A percentile compares a stretch with the other conserved stretches of the same genome.
phyloP scores from a whole-genome alignment of 2,797 vertebrate genomes.

The Sarcoramphus papa region DNA sequence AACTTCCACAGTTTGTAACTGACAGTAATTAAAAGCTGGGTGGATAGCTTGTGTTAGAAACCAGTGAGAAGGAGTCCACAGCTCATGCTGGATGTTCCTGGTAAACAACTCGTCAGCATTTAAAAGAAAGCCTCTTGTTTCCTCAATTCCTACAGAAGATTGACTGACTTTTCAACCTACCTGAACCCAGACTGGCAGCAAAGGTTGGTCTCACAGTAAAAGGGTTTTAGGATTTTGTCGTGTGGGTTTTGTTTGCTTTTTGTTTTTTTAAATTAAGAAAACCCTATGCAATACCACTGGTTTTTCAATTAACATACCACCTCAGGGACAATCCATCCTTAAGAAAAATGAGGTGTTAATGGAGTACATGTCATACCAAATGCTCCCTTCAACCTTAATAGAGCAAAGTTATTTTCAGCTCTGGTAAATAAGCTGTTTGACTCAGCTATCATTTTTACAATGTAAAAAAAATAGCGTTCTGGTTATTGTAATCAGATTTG shows the following conservation, averaged over 20 bases:
- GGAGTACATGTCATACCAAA: background rate
- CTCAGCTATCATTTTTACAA: background rate
- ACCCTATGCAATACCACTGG: background rate
- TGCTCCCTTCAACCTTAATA: background rate
- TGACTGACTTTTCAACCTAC: conserved; percentile 16
- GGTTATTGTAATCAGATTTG: background rate
- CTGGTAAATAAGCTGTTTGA: background rate
- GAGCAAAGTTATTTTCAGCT: background rate
- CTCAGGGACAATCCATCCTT: background rate
- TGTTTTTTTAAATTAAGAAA: background rate
- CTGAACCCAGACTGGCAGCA: background rate
- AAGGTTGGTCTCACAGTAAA: background rate
- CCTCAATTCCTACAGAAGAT: conserved; percentile 14
- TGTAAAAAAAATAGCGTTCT: background rate
- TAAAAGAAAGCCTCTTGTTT: conserved; percentile 56
- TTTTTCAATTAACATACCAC: conserved; percentile 2
- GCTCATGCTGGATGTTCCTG: conserved; percentile 4
- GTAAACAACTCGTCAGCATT: conserved; percentile 28
- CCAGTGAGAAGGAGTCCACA: background rate
- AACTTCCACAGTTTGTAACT: conserved; percentile 21
- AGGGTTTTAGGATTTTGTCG: background rate
- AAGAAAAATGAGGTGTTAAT: conserved; percentile 1
- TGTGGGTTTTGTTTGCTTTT: background rate
- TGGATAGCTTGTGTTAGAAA: conserved; percentile 20
- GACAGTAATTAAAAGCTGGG: conserved; percentile 36